A percentile compares a stretch with the other conserved stretches of the same genome.
These are phyloP conservation scores for Cantharis rustica DNA, from an alignment of 2,888 invertebrate genomes.

Conservation along the genomic window DNA sequence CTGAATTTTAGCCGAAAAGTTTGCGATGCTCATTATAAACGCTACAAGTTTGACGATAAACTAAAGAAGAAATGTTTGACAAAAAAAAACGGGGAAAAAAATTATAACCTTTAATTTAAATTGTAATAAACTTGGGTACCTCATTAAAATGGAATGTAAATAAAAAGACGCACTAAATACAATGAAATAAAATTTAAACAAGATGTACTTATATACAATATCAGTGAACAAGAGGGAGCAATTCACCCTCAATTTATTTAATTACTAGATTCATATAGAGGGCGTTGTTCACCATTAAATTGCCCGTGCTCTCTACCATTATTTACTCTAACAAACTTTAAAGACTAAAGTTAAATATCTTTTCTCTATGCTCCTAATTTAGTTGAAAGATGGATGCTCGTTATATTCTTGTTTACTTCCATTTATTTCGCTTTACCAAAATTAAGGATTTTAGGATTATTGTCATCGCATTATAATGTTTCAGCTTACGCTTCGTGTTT, in stretches of 20 bases:
- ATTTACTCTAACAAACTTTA: constrained; percentile 40
- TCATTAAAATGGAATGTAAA: constrained; percentile 12
- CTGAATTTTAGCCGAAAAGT: background rate
- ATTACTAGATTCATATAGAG: constrained; percentile 32
- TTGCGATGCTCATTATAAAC: background rate
- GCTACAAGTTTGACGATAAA: background rate
- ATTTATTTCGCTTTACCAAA: constrained; percentile 20
- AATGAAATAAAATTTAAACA: constrained; percentile 18
- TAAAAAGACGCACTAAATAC: constrained; percentile 21
- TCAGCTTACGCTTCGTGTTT: constrained; percentile 2
- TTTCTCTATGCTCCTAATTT: constrained; percentile 29
- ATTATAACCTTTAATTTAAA: background rate
- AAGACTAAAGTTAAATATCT: constrained; percentile 43
- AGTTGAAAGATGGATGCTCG: constrained; percentile 28
- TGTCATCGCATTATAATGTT: constrained; percentile 14
- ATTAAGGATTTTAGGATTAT: constrained; percentile 21
- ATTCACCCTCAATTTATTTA: constrained; percentile 32
- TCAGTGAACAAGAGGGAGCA: constrained; percentile 26
- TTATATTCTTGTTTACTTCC: constrained; percentile 23
- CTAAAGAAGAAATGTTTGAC: background rate
- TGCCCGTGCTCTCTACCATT: constrained; percentile 36
- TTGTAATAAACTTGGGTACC: background rate
- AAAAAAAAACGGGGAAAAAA: background rate
- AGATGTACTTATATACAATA: constrained; percentile 26
- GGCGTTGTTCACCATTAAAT: constrained; percentile 33